Evolutionary conservation across 2,113 vertebrate genomes (phyloP).

Genomic region (Rhea americana): DNA sequence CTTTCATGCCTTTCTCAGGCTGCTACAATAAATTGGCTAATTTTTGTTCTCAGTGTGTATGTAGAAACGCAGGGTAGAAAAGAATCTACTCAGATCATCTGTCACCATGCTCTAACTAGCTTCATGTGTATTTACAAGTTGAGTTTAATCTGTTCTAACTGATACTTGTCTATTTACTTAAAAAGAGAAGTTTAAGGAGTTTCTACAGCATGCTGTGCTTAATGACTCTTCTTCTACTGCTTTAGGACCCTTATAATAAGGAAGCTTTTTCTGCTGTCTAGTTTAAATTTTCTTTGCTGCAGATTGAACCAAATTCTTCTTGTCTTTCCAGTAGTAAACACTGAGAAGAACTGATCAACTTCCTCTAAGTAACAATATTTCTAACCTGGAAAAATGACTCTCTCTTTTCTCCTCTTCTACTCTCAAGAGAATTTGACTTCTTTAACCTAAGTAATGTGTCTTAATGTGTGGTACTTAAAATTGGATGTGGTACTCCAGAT

Average conservation of each 20-base stretch:
- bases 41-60: neutral
- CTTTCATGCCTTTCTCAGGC: neutral
- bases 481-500: neutral
- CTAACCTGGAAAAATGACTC: neutral
- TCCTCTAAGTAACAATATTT: neutral
- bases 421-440: neutral
- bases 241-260: neutral
- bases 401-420: neutral
- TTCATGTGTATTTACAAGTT: neutral
- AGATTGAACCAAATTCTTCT: neutral
- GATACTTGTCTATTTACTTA: neutral
- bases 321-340: neutral
- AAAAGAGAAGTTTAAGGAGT: neutral
- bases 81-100: neutral
- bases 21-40: neutral
- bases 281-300: neutral
- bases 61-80: neutral
- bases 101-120: no score
- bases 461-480: neutral
- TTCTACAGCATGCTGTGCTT: neutral
- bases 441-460: neutral
- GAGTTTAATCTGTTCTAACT: neutral
- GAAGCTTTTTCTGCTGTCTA: neutral
- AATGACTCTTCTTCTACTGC: neutral
- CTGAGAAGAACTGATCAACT: neutral